These are phyloP conservation scores for Thecophora atra DNA, from an alignment of 2,888 invertebrate species.

Conservation along the genomic window DNA sequence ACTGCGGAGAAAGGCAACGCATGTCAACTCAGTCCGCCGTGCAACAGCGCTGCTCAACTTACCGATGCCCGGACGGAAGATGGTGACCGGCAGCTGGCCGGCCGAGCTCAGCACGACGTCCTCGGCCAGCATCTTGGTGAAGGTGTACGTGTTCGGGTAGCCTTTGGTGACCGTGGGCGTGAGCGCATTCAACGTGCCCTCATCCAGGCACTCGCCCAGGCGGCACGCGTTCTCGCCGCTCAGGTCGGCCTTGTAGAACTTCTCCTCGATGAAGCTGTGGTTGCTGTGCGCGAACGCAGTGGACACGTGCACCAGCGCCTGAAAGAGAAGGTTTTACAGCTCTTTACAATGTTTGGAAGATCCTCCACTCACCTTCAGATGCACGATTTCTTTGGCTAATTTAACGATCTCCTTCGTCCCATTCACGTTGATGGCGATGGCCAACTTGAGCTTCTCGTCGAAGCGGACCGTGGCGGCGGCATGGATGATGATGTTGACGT, in stretches of 20 bases:
- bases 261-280: constrained; percentile 65
- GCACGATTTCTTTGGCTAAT: constrained; percentile 72
- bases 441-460: constrained; percentile 77
- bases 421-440: constrained; percentile 77
- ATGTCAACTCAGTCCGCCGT: not conserved
- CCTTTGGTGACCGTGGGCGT: constrained; percentile 61
- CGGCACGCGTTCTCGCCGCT: constrained; percentile 64
- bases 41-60: constrained; percentile 25
- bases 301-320: constrained; percentile 73
- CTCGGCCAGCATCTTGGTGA: constrained; percentile 79
- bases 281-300: constrained; percentile 77
- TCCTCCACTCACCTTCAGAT: constrained; percentile 69
- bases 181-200: constrained; percentile 63
- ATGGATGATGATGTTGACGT: constrained; percentile 77
- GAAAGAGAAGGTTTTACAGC: not conserved
- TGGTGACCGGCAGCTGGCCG: constrained; percentile 72
- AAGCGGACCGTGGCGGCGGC: constrained; percentile 90
- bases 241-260: constrained; percentile 62
- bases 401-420: constrained; percentile 75
- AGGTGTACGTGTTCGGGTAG: constrained; percentile 78
- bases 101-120: constrained; percentile 70
- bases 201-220: constrained; percentile 64
- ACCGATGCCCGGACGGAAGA: constrained; percentile 78
- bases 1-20: constrained; percentile 56
- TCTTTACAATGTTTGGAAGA: not conserved